These are phyloP conservation scores for Chloroclysta siterata DNA, from an alignment of 2,888 invertebrate species.

Conservation along the genomic window DNA sequence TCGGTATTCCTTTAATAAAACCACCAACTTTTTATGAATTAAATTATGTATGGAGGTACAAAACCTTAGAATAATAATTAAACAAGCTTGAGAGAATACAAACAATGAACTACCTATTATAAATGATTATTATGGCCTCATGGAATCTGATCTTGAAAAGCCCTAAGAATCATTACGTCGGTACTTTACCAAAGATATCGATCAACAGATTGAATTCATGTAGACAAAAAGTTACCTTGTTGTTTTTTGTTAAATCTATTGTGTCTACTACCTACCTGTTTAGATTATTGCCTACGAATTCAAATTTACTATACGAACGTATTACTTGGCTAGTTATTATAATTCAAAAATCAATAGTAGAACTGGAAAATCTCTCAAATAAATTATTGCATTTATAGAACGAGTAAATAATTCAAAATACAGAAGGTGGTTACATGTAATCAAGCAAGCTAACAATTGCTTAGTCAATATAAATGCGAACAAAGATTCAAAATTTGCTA, in stretches of 20 bases:
- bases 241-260: constrained; percentile 33
- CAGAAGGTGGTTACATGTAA: not conserved
- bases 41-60: constrained; percentile 1
- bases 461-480: constrained; percentile 12
- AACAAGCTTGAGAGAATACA: constrained; percentile 18
- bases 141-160: constrained; percentile 9
- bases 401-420: not conserved
- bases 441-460: constrained; percentile 17
- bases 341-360: not conserved
- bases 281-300: constrained; percentile 3
- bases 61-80: constrained; percentile 9
- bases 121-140: constrained; percentile 10
- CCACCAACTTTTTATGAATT: constrained; percentile 8
- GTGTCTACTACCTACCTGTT: constrained; percentile 30
- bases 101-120: constrained; percentile 14
- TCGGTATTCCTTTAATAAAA: constrained; percentile 20
- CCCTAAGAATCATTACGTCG: constrained; percentile 10
- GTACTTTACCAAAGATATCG: constrained; percentile 25
- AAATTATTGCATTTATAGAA: not conserved
- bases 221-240: constrained; percentile 33
- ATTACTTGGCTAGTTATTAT: not conserved
- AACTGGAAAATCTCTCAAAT: not conserved
- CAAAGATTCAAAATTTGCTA: constrained; percentile 27
- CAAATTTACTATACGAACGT: constrained; percentile 3
- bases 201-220: constrained; percentile 31